These are phyloP conservation scores for Calephelis nemesis DNA, from an alignment of 1,140 invertebrate genomes.

Conservation along the genomic window DNA sequence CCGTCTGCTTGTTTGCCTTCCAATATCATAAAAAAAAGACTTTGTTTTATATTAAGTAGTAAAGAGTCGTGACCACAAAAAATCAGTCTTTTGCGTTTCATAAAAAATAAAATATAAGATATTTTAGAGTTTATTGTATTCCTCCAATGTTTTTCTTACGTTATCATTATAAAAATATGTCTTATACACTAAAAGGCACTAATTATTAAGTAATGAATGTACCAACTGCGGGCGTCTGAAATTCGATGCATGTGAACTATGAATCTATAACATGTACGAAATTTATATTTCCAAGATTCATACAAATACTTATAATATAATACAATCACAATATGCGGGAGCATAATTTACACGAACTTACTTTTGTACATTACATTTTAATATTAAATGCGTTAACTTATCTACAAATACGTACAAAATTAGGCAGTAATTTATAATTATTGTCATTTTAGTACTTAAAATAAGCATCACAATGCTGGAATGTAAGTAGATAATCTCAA, in stretches of 20 bases:
- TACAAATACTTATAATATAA: constrained; percentile 12
- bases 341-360: constrained; percentile 54
- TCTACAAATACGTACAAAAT: constrained; percentile 42
- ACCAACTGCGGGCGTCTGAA: constrained; percentile 18
- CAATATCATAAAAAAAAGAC: too few relatives aligned
- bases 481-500: constrained; percentile 38
- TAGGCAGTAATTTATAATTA: constrained; percentile 60
- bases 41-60: too few relatives aligned
- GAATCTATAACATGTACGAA: constrained; percentile 20
- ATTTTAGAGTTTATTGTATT: constrained; percentile 18
- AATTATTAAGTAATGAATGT: constrained; percentile 21
- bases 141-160: constrained; percentile 19
- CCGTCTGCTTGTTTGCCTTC: too few relatives aligned
- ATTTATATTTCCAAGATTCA: constrained; percentile 18
- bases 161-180: constrained; percentile 21
- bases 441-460: constrained; percentile 50
- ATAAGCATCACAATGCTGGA: constrained; percentile 46
- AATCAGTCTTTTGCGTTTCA: too few relatives aligned
- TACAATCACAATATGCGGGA: constrained; percentile 60
- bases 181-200: constrained; percentile 23
- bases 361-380: constrained; percentile 69
- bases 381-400: constrained; percentile 69
- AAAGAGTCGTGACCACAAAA: too few relatives aligned
- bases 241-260: constrained; percentile 19
- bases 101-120: background rate